Conservation (phyloP, 2,888 invertebrate genomes). For the Bhutanitis thaidina region DNA sequence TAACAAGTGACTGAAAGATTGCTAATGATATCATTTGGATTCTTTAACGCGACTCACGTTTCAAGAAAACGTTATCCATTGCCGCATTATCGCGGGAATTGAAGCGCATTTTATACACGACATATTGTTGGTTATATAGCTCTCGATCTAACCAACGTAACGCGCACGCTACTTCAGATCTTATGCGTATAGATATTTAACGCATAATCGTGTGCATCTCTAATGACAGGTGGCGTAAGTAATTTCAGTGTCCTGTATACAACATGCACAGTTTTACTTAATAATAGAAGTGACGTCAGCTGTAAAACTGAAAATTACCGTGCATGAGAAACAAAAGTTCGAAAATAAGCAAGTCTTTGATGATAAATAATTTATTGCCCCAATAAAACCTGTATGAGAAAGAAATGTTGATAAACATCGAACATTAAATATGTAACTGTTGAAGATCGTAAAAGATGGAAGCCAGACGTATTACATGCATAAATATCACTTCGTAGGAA, state of each 20-base stretch:
- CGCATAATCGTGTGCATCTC: conserved; percentile 4
- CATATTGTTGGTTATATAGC: conserved; percentile 20
- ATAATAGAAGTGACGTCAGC: conserved; percentile 57
- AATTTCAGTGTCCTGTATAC: conserved; percentile 1
- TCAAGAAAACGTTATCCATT: conserved; percentile 54
- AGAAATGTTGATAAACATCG: conserved; percentile 80
- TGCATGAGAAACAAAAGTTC: conserved; percentile 67
- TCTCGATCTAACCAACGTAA: neutral
- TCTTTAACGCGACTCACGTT: conserved; percentile 44
- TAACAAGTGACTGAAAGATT: conserved; percentile 46
- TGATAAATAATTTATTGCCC: conserved; percentile 75
- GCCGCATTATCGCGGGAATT: conserved; percentile 39
- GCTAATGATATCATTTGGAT: conserved; percentile 56
- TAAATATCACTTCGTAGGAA: conserved; percentile 72
- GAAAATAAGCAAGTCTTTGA: conserved; percentile 76
- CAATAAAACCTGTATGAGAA: conserved; percentile 78
- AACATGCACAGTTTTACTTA: conserved; percentile 44
- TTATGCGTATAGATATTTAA: conserved; percentile 2
- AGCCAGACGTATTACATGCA: conserved; percentile 67
- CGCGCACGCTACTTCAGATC: conserved; percentile 19
- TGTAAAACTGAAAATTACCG: conserved; percentile 47
- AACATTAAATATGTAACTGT: conserved; percentile 79
- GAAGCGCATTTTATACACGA: conserved; percentile 43
- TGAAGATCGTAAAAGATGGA: conserved; percentile 74
- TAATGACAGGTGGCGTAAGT: conserved; percentile 20